Evolutionary conservation across 2,888 invertebrate genomes (phyloP).

Genomic region (Tachina lurida): DNA sequence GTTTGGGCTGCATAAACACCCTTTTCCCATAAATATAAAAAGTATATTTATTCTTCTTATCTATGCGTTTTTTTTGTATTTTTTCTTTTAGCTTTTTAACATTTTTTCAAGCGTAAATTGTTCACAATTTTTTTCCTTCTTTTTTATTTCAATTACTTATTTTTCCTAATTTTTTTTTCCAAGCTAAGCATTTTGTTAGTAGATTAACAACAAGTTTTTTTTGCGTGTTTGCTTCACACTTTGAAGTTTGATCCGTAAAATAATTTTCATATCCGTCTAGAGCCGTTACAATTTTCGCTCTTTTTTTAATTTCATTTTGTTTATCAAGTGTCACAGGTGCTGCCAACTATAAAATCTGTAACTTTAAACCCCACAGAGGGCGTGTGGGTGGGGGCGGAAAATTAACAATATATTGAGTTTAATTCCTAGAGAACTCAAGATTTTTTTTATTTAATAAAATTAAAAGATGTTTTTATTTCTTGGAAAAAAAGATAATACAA

Average conservation of each 20-base stretch:
- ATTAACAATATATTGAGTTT: slow-evolving; percentile 51
- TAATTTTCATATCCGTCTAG: slow-evolving; percentile 68
- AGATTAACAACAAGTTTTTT: slow-evolving; percentile 64
- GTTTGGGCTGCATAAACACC: slow-evolving; percentile 48
- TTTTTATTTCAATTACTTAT: slow-evolving; percentile 61
- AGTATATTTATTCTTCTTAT: slow-evolving; percentile 40
- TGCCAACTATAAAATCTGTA: slow-evolving; percentile 60
- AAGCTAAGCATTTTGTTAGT: slow-evolving; percentile 38
- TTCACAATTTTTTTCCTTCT: slow-evolving; percentile 36
- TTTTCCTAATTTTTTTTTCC: slow-evolving; percentile 47
- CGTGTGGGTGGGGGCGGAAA: not conserved
- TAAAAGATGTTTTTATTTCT: slow-evolving; percentile 4
- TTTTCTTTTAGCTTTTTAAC: slow-evolving; percentile 21
- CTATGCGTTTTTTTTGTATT: slow-evolving; percentile 2
- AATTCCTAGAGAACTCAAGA: slow-evolving; percentile 32
- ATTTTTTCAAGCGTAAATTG: slow-evolving; percentile 63
- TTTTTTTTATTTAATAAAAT: slow-evolving; percentile 38
- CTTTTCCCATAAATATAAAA: slow-evolving; percentile 37
- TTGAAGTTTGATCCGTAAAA: slow-evolving; percentile 72
- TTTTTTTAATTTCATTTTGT: slow-evolving; percentile 32
- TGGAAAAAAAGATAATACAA: slow-evolving; percentile 28
- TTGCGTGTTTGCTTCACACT: slow-evolving; percentile 64
- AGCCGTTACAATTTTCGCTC: slow-evolving; percentile 15
- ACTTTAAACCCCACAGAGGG: slow-evolving; percentile 3
- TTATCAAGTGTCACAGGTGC: slow-evolving; percentile 65